phyloP scores from a whole-genome alignment of 2,797 vertebrate genomes.

The Melanotaenia boesemani region DNA sequence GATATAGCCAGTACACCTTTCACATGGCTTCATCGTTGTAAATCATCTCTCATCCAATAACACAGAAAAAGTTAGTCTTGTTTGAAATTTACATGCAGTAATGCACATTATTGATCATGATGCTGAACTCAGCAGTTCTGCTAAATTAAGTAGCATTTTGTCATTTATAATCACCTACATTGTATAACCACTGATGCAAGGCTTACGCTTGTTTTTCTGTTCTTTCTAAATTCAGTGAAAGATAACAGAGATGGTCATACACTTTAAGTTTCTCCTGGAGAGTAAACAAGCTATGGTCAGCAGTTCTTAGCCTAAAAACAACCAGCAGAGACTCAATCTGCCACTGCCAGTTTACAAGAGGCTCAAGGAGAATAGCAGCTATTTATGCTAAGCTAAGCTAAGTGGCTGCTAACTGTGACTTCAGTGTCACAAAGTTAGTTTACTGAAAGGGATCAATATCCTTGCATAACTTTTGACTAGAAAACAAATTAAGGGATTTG shows the following conservation, averaged over 20 bases:
- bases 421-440: too few species aligned
- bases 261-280: not conserved
- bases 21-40: constrained; percentile 14
- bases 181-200: constrained; percentile 1
- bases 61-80: not conserved
- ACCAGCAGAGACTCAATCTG: not conserved
- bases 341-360: not conserved
- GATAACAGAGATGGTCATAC: not conserved
- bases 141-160: constrained; percentile 2
- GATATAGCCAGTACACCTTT: not conserved
- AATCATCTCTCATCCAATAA: constrained; percentile 15
- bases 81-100: not conserved
- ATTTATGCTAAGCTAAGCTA: not conserved
- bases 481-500: not conserved
- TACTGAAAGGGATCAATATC: not conserved
- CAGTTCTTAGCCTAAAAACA: not conserved
- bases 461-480: not conserved
- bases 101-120: not conserved
- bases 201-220: constrained; percentile 3
- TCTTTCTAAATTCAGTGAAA: not conserved
- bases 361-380: not conserved
- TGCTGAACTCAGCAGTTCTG: constrained; percentile 8
- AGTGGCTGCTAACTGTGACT: not conserved
- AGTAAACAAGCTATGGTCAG: not conserved
- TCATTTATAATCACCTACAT: not conserved